These are phyloP conservation scores for Geodia barretti DNA, from an alignment of 37 sponge, comb jelly and placozoan species.

Conservation along the genomic window DNA sequence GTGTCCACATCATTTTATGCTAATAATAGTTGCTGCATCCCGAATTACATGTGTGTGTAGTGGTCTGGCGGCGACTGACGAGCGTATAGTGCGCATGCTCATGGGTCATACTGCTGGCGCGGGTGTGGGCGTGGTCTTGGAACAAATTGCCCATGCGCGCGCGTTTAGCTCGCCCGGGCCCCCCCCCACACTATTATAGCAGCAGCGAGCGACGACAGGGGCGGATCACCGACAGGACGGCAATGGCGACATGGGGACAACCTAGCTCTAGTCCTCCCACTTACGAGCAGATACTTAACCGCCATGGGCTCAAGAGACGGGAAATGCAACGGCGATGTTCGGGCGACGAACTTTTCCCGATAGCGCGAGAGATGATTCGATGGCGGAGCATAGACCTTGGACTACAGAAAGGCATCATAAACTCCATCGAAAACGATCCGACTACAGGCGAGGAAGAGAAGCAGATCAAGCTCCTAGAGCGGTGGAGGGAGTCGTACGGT, in stretches of 20 bases:
- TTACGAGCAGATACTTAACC: not conserved
- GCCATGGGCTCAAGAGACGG: not conserved
- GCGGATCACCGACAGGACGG: no score
- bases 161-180: no score
- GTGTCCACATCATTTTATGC: no score
- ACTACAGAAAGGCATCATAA: not conserved
- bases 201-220: no score
- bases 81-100: no score
- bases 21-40: not conserved
- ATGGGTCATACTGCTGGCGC: no score
- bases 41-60: not conserved
- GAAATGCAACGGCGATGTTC: not conserved
- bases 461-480: not conserved
- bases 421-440: not conserved
- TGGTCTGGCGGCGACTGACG: not conserved
- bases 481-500: not conserved
- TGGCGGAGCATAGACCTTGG: not conserved
- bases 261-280: not conserved
- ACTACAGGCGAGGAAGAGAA: not conserved
- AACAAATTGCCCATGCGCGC: no score
- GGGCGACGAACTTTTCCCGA: not conserved
- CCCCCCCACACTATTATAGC: no score
- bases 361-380: not conserved
- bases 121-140: no score
- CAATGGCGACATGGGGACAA: no score